Evolutionary conservation across 2,797 vertebrate genomes (phyloP).

Genomic region (Cynopterus sphinx): DNA sequence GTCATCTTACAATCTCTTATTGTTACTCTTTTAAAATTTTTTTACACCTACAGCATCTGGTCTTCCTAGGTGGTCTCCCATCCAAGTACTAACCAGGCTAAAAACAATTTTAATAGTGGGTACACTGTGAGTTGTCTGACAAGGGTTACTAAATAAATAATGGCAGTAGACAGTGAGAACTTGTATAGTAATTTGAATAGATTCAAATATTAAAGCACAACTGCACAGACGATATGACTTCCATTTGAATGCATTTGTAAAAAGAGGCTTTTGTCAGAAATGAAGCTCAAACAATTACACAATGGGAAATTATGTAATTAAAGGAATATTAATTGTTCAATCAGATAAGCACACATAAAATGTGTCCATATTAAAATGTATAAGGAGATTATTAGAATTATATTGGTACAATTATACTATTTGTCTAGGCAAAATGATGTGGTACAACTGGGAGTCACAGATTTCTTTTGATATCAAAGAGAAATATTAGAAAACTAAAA

Average conservation of each 20-base stretch:
- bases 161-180: not conserved
- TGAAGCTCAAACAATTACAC: not conserved
- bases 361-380: not conserved
- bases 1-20: too few species aligned
- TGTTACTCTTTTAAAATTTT: too few species aligned
- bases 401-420: not conserved
- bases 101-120: not conserved
- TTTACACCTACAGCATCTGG: too few species aligned
- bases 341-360: not conserved
- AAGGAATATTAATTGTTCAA: not conserved
- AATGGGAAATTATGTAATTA: not conserved
- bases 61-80: too few species aligned
- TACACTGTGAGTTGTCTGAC: not conserved
- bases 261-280: not conserved
- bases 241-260: not conserved
- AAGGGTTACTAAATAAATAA: not conserved
- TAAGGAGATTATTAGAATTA: not conserved
- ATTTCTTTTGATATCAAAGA: not conserved
- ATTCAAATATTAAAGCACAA: not conserved
- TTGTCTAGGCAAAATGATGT: not conserved
- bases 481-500: not conserved
- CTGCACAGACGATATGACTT: not conserved
- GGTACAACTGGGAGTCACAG: not conserved
- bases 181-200: not conserved
- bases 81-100: too few species aligned